Percentiles rank a stretch among this genome's conserved stretches.
phyloP scores from a whole-genome alignment of 2,113 vertebrate genomes.

The Setophaga coronata region DNA sequence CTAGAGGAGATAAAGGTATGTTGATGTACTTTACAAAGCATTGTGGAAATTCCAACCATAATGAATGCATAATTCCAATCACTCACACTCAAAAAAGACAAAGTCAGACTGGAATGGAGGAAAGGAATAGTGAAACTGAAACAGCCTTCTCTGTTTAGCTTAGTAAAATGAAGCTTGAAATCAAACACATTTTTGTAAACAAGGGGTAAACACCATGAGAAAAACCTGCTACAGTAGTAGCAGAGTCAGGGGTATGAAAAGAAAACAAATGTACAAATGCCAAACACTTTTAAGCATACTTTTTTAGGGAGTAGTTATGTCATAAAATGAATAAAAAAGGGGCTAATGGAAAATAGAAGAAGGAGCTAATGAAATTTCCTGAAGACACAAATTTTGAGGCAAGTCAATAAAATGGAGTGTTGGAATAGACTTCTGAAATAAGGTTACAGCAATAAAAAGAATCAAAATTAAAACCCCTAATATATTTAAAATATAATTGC shows the following conservation, averaged over 20 bases:
- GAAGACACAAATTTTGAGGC: neutral
- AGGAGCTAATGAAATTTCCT: neutral
- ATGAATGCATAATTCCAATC: neutral
- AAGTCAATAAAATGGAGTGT: neutral
- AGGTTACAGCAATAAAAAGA: neutral
- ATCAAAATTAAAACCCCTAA: neutral
- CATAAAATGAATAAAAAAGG: neutral
- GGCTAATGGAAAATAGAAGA: neutral
- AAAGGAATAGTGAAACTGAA: neutral
- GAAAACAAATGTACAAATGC: neutral
- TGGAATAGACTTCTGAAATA: neutral
- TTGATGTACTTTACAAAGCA: neutral
- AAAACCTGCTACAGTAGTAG: neutral
- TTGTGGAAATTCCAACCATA: neutral
- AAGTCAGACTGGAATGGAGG: neutral
- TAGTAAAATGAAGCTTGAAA: neutral
- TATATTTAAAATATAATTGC: neutral
- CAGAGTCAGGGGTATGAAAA: neutral
- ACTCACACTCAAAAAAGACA: neutral
- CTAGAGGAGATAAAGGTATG: neutral
- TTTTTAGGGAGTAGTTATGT: neutral
- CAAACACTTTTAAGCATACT: neutral
- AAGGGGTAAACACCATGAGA: neutral
- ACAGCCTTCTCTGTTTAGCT: neutral
- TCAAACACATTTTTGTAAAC: rapidly evolving